Percentiles rank a stretch among this genome's conserved stretches.
phyloP scores from a whole-genome alignment of 2,888 invertebrate species.

The Rutpela maculata region DNA sequence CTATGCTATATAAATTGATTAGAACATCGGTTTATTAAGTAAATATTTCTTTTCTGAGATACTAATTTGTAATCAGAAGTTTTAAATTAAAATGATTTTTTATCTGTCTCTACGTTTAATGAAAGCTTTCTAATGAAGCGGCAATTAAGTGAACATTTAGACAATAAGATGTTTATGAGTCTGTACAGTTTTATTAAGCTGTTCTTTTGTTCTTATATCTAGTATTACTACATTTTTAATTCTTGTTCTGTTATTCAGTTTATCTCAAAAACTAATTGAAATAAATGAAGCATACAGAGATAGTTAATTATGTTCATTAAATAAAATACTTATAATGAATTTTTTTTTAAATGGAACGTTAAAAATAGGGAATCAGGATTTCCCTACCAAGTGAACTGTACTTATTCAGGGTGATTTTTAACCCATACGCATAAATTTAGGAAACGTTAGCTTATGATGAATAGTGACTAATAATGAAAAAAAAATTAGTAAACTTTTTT shows the following conservation, averaged over 20 bases:
- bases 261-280: neutral
- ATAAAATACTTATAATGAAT: neutral
- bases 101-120: neutral
- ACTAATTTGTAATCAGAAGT: neutral
- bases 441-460: no score
- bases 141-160: neutral
- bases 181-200: neutral
- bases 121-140: neutral
- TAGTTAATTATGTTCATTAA: neutral
- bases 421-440: no score
- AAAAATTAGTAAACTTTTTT: no score
- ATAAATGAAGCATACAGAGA: neutral
- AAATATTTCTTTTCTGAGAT: no score
- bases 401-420: no score
- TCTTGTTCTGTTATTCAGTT: neutral
- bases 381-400: no score
- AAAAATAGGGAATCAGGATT: neutral
- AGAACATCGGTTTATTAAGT: no score
- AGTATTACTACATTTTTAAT: neutral
- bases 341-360: neutral
- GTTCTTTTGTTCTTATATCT: neutral
- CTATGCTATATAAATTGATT: no score
- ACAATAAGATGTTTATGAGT: neutral
- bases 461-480: no score
- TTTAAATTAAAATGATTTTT: neutral